Evolutionary conservation across 1,140 invertebrate genomes (phyloP).

Genomic region (Drosophila fuyamai): DNA sequence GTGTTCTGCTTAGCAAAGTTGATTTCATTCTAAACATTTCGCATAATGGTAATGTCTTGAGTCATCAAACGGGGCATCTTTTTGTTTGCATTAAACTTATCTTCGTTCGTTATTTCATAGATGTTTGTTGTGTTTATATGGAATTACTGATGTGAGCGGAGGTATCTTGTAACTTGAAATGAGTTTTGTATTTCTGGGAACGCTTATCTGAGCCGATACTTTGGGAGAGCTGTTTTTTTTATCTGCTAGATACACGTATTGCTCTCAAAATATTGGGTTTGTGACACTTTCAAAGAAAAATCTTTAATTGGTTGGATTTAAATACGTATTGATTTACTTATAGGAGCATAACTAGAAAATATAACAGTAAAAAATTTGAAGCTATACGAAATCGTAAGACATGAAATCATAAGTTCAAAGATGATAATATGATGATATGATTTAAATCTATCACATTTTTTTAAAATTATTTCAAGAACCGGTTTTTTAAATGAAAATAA

Average conservation of each 20-base stretch:
- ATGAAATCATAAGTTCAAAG: too few species aligned
- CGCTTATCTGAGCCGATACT: slow-evolving; percentile 14
- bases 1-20: slow-evolving; percentile 39
- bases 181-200: slow-evolving; percentile 27
- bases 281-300: not conserved
- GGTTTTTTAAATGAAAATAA: too few species aligned
- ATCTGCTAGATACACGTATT: not conserved
- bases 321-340: too few species aligned
- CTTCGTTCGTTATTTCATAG: slow-evolving; percentile 5
- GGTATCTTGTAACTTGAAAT: slow-evolving; percentile 21
- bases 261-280: not conserved
- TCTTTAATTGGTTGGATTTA: too few species aligned
- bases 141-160: slow-evolving; percentile 5
- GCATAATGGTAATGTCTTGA: slow-evolving; percentile 30
- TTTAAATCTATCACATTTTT: too few species aligned
- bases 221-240: not conserved
- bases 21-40: slow-evolving; percentile 32
- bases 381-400: too few species aligned
- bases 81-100: slow-evolving; percentile 39
- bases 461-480: too few species aligned
- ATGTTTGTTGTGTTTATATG: slow-evolving; percentile 6
- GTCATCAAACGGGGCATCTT: slow-evolving; percentile 29
- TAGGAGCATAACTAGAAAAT: too few species aligned
- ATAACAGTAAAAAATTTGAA: too few species aligned
- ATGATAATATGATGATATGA: too few species aligned